phyloP scores from a whole-genome alignment of 1,140 invertebrate genomes.

The Ips typographus region DNA sequence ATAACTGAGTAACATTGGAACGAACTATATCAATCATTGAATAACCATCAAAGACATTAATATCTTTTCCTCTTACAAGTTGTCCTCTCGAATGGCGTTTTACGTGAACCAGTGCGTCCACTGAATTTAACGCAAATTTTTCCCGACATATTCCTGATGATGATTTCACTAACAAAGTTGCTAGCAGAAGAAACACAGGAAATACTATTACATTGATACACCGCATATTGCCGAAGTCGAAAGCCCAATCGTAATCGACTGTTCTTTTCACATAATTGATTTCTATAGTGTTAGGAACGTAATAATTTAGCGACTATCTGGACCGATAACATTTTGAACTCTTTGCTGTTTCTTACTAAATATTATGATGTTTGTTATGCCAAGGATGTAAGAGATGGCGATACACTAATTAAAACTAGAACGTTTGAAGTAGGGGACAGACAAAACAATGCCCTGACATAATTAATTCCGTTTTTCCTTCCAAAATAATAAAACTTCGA shows the following conservation, averaged over 20 bases:
- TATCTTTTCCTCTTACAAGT: slow-evolving; percentile 13
- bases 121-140: slow-evolving; percentile 28
- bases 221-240: neutral
- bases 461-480: too few relatives aligned
- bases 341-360: neutral
- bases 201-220: neutral
- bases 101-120: slow-evolving; percentile 29
- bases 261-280: slow-evolving; percentile 13
- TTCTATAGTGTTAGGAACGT: slow-evolving; percentile 6
- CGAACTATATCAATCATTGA: slow-evolving; percentile 33
- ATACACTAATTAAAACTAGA: neutral
- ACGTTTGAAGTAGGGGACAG: too few relatives aligned
- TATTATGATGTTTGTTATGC: slow-evolving; percentile 4
- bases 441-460: too few relatives aligned
- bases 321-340: slow-evolving; percentile 15
- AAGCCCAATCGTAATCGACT: neutral
- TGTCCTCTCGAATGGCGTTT: slow-evolving; percentile 11
- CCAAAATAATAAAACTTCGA: too few relatives aligned
- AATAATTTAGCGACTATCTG: neutral
- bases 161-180: slow-evolving; percentile 1
- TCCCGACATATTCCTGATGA: slow-evolving; percentile 14
- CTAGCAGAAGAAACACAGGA: neutral
- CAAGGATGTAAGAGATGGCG: neutral
- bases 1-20: slow-evolving; percentile 37
- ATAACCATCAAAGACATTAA: slow-evolving; percentile 35